phyloP scores from a whole-genome alignment of 2,113 vertebrate genomes.

The Calyptomena viridis region DNA sequence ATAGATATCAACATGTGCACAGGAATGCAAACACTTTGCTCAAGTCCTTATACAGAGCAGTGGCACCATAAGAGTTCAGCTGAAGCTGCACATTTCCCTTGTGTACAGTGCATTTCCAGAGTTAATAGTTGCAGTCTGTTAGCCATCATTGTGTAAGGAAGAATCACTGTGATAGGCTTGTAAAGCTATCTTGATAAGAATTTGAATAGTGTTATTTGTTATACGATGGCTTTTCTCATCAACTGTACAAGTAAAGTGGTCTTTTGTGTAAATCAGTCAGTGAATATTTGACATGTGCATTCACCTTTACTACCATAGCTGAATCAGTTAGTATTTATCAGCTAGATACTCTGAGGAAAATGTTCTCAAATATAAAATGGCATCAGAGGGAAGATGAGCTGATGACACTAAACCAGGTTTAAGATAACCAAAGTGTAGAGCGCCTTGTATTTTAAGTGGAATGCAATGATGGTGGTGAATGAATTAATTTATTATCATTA shows the following conservation, averaged over 20 bases:
- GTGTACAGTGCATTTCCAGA: neutral
- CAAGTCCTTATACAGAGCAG: neutral
- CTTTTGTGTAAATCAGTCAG: constrained; percentile 29
- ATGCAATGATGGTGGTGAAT: neutral
- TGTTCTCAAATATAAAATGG: neutral
- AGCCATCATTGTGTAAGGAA: neutral
- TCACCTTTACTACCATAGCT: constrained; percentile 41
- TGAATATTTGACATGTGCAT: constrained; percentile 31
- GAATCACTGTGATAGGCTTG: neutral
- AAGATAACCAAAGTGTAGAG: neutral
- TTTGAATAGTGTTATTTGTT: constrained; percentile 22
- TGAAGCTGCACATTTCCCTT: neutral
- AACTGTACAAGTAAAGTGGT: constrained; percentile 6
- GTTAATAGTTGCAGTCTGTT: neutral
- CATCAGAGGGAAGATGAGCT: neutral
- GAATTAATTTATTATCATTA: neutral
- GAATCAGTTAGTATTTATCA: constrained; percentile 44
- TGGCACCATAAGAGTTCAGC: neutral
- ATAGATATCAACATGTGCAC: neutral
- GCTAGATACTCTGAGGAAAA: neutral
- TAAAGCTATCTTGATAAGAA: constrained; percentile 15
- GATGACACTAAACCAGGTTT: neutral
- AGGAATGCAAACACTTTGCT: neutral
- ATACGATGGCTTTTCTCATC: constrained; percentile 12
- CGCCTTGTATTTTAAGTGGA: neutral